A percentile compares a stretch with the other conserved stretches of the same genome.
phyloP scores from a whole-genome alignment of 1,140 invertebrate genomes.

The Heliconius hermathena region DNA sequence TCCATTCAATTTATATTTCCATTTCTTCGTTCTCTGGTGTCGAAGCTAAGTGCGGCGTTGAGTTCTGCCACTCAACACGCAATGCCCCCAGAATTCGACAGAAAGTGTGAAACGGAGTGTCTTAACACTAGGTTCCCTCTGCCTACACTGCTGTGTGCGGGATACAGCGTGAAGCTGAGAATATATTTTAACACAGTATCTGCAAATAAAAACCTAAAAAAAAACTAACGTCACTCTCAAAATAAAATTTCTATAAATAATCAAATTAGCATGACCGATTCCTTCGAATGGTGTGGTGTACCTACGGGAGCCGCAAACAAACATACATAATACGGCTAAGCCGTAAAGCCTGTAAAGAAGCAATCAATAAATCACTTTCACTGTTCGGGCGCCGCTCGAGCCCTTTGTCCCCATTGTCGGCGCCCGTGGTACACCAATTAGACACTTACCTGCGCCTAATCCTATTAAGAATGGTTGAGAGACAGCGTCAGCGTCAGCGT shows the following conservation, averaged over 20 bases:
- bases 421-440: slow-evolving; percentile 78
- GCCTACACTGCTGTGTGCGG: too few species aligned
- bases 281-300: slow-evolving; percentile 30
- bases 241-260: slow-evolving; percentile 21
- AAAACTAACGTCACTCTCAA: not conserved
- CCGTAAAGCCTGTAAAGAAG: slow-evolving; percentile 51
- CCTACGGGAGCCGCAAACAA: slow-evolving; percentile 64
- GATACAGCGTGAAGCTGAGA: too few species aligned
- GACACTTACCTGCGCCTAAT: slow-evolving; percentile 78
- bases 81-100: too few species aligned
- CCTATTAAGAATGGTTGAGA: slow-evolving; percentile 63
- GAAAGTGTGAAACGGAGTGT: too few species aligned
- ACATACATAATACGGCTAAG: slow-evolving; percentile 70
- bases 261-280: slow-evolving; percentile 40
- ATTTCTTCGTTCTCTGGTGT: too few species aligned
- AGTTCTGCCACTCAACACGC: too few species aligned
- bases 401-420: slow-evolving; percentile 68
- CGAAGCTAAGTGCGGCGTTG: too few species aligned
- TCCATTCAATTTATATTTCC: too few species aligned
- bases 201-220: not conserved
- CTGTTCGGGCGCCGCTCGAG: slow-evolving; percentile 61
- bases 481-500: slow-evolving; percentile 47
- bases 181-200: too few species aligned
- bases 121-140: too few species aligned
- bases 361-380: slow-evolving; percentile 79